Base-by-base conservation (phyloP, 2,888 invertebrate species). In the Lobophora halterata region DNA sequence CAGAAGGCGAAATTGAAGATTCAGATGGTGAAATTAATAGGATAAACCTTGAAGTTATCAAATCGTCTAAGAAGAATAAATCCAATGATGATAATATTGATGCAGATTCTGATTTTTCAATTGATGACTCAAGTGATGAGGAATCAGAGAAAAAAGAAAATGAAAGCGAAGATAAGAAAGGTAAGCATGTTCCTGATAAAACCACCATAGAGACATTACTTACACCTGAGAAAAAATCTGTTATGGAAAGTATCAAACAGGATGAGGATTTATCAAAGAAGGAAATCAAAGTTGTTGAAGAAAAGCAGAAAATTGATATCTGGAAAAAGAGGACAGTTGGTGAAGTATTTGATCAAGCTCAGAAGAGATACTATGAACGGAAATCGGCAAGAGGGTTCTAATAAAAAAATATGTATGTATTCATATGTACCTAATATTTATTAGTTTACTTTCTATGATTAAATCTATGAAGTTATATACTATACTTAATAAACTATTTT, bases 251-350 rank as follows among this genome's bases (percentile, higher is more conserved):
- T n/a, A n/a, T n/a, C n/a, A n/a, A n/a, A n/a, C n/a, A 28, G 41
- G 43, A 38, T 33, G 36, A 33, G 13, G 42, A 45, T 20, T 34
- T 21, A 28, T 17, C 25, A 37, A 48, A 64, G 10, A 55, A 62
- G 9, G 50, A 54, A 28, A 26, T 44, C 27, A 51, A 61, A 19
- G 51, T 48, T 13, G 18, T 36, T 25, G 48, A 52, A 21, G 56
- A 51, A 18, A 79, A 82, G 61, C 81, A 86, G 5, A 93, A 92
- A 81, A 79, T 90, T 43, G 91, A 92, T 64, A 92, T 96, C 60
- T 96, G 95, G 95, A 91, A 92, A 61, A 96, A 96, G 65, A 88
- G 96, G 55, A 96, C 96, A 13, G 91, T 96, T 7, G 96, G 95
- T 3, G 89, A 89, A 29, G 89, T 91, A 1, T 94, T 93, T 73